Base-by-base conservation (phyloP, 2,888 invertebrate genomes). In the Drosophila lutescens region DNA sequence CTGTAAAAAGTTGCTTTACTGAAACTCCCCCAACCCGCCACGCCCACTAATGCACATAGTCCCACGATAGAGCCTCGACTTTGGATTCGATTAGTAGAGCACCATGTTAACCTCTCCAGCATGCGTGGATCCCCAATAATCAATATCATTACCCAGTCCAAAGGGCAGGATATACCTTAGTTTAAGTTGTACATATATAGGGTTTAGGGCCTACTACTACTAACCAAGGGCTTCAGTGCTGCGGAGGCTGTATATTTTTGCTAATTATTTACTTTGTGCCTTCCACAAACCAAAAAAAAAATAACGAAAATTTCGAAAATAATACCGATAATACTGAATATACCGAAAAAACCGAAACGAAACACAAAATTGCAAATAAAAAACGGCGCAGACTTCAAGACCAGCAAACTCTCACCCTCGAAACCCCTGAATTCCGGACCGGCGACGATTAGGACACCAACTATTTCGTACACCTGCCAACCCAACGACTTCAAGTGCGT, bases 401-500 rank as follows among this genome's bases (percentile, higher is more conserved):
- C 72, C 26, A 81, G 54, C 68, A 85, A 82, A 58, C 34, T 76
- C 7, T 34, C 74, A 72, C 76, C 86, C 1, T 53, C 61, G 54
- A 87, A 88, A 30, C 38, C 69, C 5, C 9, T 66, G 2, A 62
- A 13, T 23, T 17, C 47, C 15, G 44, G 53, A 26, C 23, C 47
- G 12, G 20, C 50, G 43, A 41, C 62, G 17, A 17, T 50, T 20
- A 77, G 79, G 20, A 75, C 86, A 5, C 58, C 71, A 1, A 53
- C 30, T 44, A 55, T 75, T 30, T 73, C 87, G 20, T 85, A 90
- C 67, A 72, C 74, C 73, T 92, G 92, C 62, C 89, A 90, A 68
- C 79, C 89, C 55, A 90, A 78, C 68, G 92, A 92, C 78, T 92
- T 92, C 74, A 91, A 91, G 70, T 92, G 92, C 77, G 90, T 91